Percentiles rank a stretch among this genome's conserved stretches.
Evolutionary conservation across 1,140 invertebrate genomes (phyloP).

Genomic region (Eufriesea mexicana): DNA sequence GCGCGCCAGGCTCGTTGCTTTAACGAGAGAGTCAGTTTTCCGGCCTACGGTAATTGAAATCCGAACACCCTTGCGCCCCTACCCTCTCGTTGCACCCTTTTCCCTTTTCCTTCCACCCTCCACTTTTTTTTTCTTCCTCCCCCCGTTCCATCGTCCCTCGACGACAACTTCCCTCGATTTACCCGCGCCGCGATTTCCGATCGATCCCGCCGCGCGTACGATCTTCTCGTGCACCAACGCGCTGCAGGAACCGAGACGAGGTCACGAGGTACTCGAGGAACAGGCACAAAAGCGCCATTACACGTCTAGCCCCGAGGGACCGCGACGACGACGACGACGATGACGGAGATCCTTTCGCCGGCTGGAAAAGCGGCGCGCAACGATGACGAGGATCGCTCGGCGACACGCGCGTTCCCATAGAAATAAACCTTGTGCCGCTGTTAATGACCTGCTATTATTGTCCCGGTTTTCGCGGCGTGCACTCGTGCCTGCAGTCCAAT

Average conservation of each 20-base stretch:
- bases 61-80: constrained; percentile 12
- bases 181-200: not conserved
- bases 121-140: not conserved
- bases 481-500: constrained; percentile 76
- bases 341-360: not conserved
- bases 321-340: too few species aligned
- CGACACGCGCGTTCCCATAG: constrained; percentile 59
- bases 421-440: constrained; percentile 76
- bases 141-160: not conserved
- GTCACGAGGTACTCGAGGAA: constrained; percentile 18
- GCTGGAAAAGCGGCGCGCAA: not conserved
- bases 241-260: not conserved
- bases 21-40: constrained; percentile 31
- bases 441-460: constrained; percentile 80
- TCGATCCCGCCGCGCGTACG: not conserved
- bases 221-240: not conserved
- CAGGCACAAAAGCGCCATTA: not conserved
- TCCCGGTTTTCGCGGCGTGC: constrained; percentile 72
- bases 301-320: not conserved
- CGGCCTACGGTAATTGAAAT: constrained; percentile 44
- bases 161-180: not conserved
- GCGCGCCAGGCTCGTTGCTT: not conserved
- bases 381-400: not conserved
- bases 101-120: not conserved
- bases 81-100: not conserved